These are phyloP conservation scores for Bos indicus DNA, from an alignment of 2,113 vertebrate species.

Conservation along the genomic window DNA sequence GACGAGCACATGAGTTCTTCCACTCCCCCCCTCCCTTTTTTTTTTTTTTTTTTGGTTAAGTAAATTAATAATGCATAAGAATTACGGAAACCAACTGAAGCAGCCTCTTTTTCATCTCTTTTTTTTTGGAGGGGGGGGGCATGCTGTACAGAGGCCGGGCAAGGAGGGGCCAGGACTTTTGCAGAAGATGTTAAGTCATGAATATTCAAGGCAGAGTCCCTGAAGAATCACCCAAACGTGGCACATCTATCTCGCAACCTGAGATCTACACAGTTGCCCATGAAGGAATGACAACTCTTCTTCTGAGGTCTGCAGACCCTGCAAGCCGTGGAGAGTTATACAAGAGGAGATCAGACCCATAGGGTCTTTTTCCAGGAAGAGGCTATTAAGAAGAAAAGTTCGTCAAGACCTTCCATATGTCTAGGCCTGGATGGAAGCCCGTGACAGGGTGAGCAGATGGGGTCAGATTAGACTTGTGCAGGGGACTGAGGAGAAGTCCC, in stretches of 20 bases:
- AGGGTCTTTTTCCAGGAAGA: not conserved
- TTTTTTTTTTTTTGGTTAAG: not conserved
- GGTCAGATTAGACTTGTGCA: rapidly evolving
- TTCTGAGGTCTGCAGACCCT: not conserved
- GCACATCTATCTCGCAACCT: no score
- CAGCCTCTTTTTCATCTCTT: not conserved
- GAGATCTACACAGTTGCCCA: rapidly evolving
- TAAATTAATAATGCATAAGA: conserved; percentile 62
- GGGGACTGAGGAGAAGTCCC: rapidly evolving
- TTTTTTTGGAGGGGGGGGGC: not conserved
- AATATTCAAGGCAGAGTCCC: not conserved
- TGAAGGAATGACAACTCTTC: rapidly evolving
- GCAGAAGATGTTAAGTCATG: not conserved
- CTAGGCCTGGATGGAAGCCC: rapidly evolving
- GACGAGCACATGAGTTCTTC: conserved; percentile 32
- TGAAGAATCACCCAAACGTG: rapidly evolving
- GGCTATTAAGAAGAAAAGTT: no score
- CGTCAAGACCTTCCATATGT: rapidly evolving
- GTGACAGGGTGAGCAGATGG: rapidly evolving
- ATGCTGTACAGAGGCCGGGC: rapidly evolving
- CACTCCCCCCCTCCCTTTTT: rapidly evolving
- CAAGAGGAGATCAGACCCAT: rapidly evolving
- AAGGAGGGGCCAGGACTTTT: rapidly evolving
- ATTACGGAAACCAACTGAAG: not conserved
- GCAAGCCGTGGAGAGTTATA: rapidly evolving